These are phyloP conservation scores for Ditylenchus dipsaci DNA, from an alignment of 1,140 invertebrate genomes.

Conservation along the genomic window DNA sequence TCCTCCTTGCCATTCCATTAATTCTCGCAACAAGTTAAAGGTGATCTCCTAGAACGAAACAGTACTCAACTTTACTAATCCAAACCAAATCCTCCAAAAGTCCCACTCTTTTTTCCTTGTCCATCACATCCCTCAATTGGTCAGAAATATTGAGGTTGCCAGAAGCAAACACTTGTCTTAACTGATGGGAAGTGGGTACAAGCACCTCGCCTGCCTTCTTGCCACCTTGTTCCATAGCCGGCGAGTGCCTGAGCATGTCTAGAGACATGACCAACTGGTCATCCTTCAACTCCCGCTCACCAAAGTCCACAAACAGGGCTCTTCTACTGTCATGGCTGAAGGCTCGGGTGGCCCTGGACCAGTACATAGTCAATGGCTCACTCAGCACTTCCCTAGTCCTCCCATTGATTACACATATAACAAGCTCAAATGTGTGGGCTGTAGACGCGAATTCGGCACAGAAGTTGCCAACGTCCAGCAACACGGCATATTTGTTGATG, in stretches of 20 bases:
- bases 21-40: no score
- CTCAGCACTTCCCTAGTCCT: not conserved
- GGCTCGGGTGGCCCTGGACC: slow-evolving; percentile 1
- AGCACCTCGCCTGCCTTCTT: not conserved
- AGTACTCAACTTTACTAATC: no score
- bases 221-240: not conserved
- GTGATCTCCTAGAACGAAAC: no score
- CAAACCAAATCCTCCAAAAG: not conserved
- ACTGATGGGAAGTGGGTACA: not conserved
- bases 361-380: slow-evolving; percentile 3
- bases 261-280: slow-evolving; percentile 2
- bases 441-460: not conserved
- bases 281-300: slow-evolving; percentile 25
- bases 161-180: slow-evolving; percentile 11
- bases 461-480: not conserved
- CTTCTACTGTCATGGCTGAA: not conserved
- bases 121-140: slow-evolving; percentile 20
- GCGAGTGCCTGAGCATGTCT: not conserved
- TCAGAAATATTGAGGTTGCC: slow-evolving; percentile 13
- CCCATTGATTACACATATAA: slow-evolving; percentile 11
- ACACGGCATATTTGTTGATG: not conserved
- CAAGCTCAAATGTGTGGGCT: slow-evolving; percentile 14
- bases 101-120: slow-evolving; percentile 37
- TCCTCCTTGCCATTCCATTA: no score
- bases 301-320: slow-evolving; percentile 15